phyloP scores from a whole-genome alignment of 1,140 invertebrate species.

The Aleiodes sp. region DNA sequence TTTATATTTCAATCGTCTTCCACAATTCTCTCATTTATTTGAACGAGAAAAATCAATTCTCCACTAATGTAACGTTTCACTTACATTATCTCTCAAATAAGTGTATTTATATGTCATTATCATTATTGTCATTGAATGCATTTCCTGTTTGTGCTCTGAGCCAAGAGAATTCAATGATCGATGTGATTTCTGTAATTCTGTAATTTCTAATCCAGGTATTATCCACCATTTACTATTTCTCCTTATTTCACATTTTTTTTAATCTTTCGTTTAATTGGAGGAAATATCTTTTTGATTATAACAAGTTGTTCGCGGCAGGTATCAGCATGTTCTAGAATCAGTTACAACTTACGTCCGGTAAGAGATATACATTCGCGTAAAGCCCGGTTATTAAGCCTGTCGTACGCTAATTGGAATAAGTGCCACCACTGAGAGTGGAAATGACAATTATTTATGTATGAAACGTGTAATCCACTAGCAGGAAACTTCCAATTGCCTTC shows the following conservation, averaged over 20 bases:
- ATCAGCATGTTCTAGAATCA: slow-evolving; percentile 10
- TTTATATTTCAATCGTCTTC: background rate
- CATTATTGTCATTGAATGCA: background rate
- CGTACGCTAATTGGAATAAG: slow-evolving; percentile 20
- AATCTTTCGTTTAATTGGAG: background rate
- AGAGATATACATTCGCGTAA: background rate
- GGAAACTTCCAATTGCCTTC: background rate
- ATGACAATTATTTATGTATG: slow-evolving; percentile 2
- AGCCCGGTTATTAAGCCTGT: slow-evolving; percentile 19
- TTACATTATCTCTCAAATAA: background rate
- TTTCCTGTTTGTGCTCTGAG: background rate
- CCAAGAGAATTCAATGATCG: slow-evolving; percentile 2
- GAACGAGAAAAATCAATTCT: too few species aligned
- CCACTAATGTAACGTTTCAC: background rate
- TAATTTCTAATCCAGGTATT: slow-evolving; percentile 6
- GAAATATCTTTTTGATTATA: slow-evolving; percentile 5
- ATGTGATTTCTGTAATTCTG: slow-evolving; percentile 21
- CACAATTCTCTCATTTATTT: too few species aligned
- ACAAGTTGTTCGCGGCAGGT: slow-evolving; percentile 3
- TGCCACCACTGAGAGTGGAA: background rate
- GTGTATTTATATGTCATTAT: background rate
- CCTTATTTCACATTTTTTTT: background rate
- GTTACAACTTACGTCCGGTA: background rate
- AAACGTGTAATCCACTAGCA: background rate
- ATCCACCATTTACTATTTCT: slow-evolving; percentile 5